Conservation (phyloP, 2,113 vertebrate genomes). For the Salminus brasiliensis region DNA sequence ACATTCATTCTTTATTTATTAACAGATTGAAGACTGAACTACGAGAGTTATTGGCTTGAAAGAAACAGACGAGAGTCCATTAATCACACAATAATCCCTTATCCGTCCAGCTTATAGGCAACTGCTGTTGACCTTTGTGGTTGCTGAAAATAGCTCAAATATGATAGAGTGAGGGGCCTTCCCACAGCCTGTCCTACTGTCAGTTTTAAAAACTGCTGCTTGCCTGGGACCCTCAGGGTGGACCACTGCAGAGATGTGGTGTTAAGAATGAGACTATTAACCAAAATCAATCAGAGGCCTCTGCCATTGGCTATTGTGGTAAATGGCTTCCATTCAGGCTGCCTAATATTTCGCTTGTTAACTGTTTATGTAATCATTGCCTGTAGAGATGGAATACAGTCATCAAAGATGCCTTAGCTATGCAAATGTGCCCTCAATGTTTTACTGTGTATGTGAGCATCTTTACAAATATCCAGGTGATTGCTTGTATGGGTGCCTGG, state of each 20-base stretch:
- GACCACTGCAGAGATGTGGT: neutral
- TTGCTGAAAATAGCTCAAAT: constrained; percentile 37
- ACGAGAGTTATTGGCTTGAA: neutral
- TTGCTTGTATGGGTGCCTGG: too few relatives aligned
- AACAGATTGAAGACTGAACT: neutral
- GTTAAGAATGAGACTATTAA: neutral
- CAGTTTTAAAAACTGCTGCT: constrained; percentile 31
- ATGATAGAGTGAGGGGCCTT: constrained; percentile 12
- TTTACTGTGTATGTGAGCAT: too few relatives aligned
- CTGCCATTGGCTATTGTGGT: neutral
- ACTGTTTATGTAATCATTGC: neutral
- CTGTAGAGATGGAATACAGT: neutral
- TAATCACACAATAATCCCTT: neutral
- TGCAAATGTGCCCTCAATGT: too few relatives aligned
- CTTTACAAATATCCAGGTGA: too few relatives aligned
- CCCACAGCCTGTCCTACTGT: constrained; percentile 22
- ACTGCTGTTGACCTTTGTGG: neutral
- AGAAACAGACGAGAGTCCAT: neutral
- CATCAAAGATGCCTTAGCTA: too few relatives aligned
- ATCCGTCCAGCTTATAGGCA: neutral
- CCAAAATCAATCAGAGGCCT: neutral
- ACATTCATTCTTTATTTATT: too few relatives aligned
- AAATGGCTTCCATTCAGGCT: neutral
- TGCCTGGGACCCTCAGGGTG: neutral
- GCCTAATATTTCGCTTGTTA: neutral